Evolutionary conservation across 2,113 vertebrate species (phyloP), one percentile per base, ranked within the genome.

Genomic region (Brachirus orientalis): DNA sequence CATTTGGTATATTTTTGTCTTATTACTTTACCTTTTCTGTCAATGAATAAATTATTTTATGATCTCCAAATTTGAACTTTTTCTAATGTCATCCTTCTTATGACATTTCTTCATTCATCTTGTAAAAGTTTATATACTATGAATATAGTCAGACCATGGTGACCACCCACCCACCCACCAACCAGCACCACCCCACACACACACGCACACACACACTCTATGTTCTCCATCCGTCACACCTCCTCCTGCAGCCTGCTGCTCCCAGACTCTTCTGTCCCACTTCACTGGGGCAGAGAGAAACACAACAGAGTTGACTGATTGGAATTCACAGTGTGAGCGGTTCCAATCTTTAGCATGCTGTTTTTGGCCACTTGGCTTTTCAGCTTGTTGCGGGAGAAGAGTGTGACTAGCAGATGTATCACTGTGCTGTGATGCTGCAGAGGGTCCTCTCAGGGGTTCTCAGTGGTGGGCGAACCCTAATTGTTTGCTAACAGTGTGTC

Each of bases 261-360:
- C 38, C 44, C 50, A 70, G 38, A 50, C 65, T 58, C 58, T 57
- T 67, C 58, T 37, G 54, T 43, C 59, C 67, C 57, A 47, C 58
- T 67, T 46, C 43, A 64, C 28, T 58, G 17, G 19, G 63, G 54
- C 63, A 66, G 11, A 45, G 46, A 70, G 75, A 62, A 63, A 76
- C 64, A 83, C 69, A 72, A 55, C 75, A 43, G 74, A 72, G 78
- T 77, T 77, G 77, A 60, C 72, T 85, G 77, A 77, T 76, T 79
- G 81, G 81, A 81, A 80, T 76, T 86, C 83, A 75, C 82, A 77
- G 82, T 72, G 63, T 81, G 81, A 82, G 62, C 22, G 63, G 63
- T 72, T 86, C 55, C 64, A 72, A 69, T 79, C 64, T 77, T 82
- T 73, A 38, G 64, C 82, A 74, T 72, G 79, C 66, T 80, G 77